Conservation (phyloP, 2,888 invertebrate species). For the Protophormia terraenovae region DNA sequence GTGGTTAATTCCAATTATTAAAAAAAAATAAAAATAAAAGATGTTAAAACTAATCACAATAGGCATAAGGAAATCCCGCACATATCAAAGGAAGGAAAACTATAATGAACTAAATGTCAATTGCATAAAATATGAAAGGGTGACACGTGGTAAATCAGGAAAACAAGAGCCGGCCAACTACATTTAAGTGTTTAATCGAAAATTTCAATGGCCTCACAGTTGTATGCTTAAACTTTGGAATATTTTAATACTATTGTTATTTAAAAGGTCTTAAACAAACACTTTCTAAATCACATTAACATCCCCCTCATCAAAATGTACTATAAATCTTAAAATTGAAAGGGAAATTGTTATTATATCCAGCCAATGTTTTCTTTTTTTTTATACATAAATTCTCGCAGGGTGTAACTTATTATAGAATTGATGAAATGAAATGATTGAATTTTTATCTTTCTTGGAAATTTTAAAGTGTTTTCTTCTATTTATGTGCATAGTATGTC, state of each 20-base stretch:
- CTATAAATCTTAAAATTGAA: not conserved
- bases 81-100: conserved; percentile 17
- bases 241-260: not conserved
- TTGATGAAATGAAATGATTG: not conserved
- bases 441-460: not conserved
- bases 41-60: not conserved
- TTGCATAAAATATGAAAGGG: conserved; percentile 29
- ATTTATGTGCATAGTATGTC: no score
- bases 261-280: not conserved
- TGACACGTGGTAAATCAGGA: not conserved
- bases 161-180: not conserved
- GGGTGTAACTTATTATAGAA: not conserved
- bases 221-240: not conserved
- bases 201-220: not conserved
- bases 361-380: no score
- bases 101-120: conserved; percentile 25
- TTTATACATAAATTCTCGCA: no score
- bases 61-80: conserved; percentile 6
- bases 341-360: not conserved
- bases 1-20: not conserved
- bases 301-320: not conserved
- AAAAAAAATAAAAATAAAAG: not conserved
- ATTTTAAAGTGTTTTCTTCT: not conserved
- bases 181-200: not conserved
- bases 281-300: not conserved